phyloP scores from a whole-genome alignment of 2,888 invertebrate species.

The Cantharis nigra region DNA sequence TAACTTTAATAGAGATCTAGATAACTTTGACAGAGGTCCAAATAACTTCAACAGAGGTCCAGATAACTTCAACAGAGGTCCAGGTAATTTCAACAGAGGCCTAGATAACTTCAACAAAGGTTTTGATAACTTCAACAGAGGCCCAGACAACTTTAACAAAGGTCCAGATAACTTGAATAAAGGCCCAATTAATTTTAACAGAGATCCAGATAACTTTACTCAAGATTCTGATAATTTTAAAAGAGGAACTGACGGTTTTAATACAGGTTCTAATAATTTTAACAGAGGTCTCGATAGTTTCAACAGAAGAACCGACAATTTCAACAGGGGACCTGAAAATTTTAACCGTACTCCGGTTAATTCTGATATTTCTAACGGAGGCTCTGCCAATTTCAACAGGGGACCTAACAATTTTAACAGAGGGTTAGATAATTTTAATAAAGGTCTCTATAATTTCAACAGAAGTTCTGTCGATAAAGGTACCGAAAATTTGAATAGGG shows the following conservation, averaged over 20 bases:
- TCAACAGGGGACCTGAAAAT: neutral
- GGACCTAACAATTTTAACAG: neutral
- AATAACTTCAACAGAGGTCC: neutral
- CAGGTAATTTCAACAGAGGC: slow-evolving; percentile 2
- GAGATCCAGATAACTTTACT: neutral
- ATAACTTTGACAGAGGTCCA: neutral
- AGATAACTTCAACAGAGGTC: neutral
- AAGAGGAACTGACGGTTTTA: slow-evolving; percentile 10
- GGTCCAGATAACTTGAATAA: neutral
- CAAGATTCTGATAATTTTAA: slow-evolving; percentile 2
- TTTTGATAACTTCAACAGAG: slow-evolving; percentile 10
- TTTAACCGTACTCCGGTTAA: neutral
- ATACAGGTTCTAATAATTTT: neutral
- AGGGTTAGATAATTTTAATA: neutral
- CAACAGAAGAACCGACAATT: slow-evolving; percentile 26
- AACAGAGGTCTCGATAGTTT: slow-evolving; percentile 6
- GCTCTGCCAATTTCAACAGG: neutral
- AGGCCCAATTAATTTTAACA: slow-evolving; percentile 18
- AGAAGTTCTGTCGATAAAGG: neutral
- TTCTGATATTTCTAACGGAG: neutral
- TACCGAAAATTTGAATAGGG: slow-evolving; percentile 8
- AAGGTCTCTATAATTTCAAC: neutral
- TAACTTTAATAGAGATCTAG: neutral
- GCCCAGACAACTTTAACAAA: slow-evolving; percentile 16
- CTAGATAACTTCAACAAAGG: slow-evolving; percentile 15